Evolutionary conservation across 1,140 invertebrate species (phyloP), one percentile per base, ranked within the genome.

Genomic region (Zaprionus gabonicus): DNA sequence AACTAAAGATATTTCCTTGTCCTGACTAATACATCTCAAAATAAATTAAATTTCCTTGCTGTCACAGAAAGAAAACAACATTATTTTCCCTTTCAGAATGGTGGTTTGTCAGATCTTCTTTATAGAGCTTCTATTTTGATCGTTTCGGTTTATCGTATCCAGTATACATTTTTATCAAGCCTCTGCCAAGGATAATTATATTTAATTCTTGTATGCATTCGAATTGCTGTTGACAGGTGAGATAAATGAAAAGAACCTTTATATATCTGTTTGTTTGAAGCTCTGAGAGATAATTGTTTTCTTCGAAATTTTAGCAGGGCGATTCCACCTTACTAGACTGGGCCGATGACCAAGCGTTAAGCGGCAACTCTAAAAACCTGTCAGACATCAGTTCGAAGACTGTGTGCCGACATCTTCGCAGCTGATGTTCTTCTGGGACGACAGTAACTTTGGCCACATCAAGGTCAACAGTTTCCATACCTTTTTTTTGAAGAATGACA

Each of bases 21-120:
- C 46, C 10, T 25, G 20, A 51, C 20, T 25, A 51, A 25, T 23
- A 51, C 6, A 15, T n/a, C 41, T 17, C 41, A 46, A n/a, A 20
- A 51, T 51, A 51, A 25, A 51, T 51, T 25, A 25, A 25, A 51
- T 51, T 51, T 25, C 20, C 20, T 51, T 51, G 46, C 17, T 51
- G 25, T 20, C 46, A 25, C 23, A 51, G 4, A 51, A 13, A 25
- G 20, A 51, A 51, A 25, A 25, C 17, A 51, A 23, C 20, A 51
- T 51, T 51, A 51, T 51, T 51, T 51, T 51, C 23, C 4, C 20
- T 51, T 46, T 46, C 41, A 46, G 20, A 13, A 12, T 12, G 46
- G 4, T 51, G 20, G 46, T 49, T 20, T 49, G 4, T 49, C 7
- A 23, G 44, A 5, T 1, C 7, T 49, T 49, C 9, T 12, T 23